Evolutionary conservation across 2,113 vertebrate species (phyloP).

Genomic region (Tapirus terrestris): DNA sequence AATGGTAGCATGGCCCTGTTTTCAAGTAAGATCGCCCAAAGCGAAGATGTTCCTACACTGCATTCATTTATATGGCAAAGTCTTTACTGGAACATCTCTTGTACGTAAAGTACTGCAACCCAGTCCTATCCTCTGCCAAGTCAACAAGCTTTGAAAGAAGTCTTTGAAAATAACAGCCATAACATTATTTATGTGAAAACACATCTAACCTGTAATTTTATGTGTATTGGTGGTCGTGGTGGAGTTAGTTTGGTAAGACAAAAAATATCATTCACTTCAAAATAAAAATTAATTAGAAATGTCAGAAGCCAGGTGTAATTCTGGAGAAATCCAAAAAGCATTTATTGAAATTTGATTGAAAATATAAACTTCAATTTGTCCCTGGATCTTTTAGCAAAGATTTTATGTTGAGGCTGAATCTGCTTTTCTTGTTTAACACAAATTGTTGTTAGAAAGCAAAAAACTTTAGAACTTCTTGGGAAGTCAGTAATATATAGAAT

Average conservation of each 20-base stretch:
- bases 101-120: background rate
- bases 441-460: conserved; percentile 37
- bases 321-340: background rate
- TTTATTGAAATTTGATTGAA: background rate
- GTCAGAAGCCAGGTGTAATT: background rate
- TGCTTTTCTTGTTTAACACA: background rate
- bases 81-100: background rate
- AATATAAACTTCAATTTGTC: background rate
- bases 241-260: background rate
- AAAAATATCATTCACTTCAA: background rate
- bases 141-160: background rate
- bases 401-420: background rate
- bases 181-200: background rate
- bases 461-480: background rate
- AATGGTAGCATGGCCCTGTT: background rate
- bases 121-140: background rate
- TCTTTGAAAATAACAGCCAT: background rate
- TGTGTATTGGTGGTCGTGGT: background rate
- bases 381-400: background rate
- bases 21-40: background rate
- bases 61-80: background rate
- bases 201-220: background rate
- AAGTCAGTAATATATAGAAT: conserved; percentile 21
- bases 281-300: conserved; percentile 15
- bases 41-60: background rate